Conservation (phyloP, 1,140 invertebrate species). For the Drosophila kepulauana region DNA sequence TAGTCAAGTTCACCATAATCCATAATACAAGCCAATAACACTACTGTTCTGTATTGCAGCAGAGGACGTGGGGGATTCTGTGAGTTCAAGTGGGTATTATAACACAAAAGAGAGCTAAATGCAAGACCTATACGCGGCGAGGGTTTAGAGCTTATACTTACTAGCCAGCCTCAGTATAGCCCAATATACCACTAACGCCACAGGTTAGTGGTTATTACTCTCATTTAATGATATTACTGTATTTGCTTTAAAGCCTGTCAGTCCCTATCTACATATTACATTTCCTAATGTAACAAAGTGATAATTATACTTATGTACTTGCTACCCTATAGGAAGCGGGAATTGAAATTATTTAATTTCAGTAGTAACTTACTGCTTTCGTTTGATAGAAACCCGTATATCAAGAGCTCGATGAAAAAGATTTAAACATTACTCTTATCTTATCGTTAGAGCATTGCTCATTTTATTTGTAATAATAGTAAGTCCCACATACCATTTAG, state of each 20-base stretch:
- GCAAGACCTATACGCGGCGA: conserved; percentile 93
- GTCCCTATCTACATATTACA: too few relatives aligned
- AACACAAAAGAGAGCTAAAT: conserved; percentile 92
- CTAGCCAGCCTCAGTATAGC: conserved; percentile 96
- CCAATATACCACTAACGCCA: conserved; percentile 94
- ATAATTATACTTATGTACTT: too few relatives aligned
- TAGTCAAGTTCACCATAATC: conserved; percentile 92
- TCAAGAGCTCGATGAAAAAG: background rate
- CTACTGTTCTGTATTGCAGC: conserved; percentile 87
- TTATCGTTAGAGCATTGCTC: conserved; percentile 47
- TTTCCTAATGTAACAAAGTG: too few relatives aligned
- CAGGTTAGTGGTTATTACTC: conserved; percentile 20
- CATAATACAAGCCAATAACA: conserved; percentile 93
- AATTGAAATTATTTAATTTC: too few relatives aligned
- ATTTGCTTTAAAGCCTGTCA: too few relatives aligned
- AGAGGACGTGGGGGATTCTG: conserved; percentile 92
- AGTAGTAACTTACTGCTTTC: background rate
- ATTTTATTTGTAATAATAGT: conserved; percentile 20
- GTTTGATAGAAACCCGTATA: background rate
- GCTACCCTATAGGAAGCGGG: too few relatives aligned
- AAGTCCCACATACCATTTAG: conserved; percentile 50
- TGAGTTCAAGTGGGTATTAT: conserved; percentile 93
- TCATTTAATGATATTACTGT: background rate
- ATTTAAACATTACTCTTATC: conserved; percentile 22
- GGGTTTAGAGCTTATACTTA: conserved; percentile 89